Evolutionary conservation across 1,140 invertebrate species (phyloP).

Genomic region (Bombus pyrosoma): DNA sequence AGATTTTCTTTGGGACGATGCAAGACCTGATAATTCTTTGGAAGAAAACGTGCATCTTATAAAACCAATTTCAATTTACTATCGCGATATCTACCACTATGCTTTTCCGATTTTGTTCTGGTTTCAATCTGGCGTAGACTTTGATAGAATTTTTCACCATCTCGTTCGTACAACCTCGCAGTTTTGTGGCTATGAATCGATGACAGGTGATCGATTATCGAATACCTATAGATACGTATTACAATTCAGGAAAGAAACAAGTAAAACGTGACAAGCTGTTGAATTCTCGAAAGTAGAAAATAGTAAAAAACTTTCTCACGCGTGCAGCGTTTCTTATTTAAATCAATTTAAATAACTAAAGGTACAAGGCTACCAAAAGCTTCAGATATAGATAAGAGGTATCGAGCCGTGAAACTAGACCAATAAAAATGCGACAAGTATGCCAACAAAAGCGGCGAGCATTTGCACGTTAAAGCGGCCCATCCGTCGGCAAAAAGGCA

Average conservation of each 20-base stretch:
- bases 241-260: background rate
- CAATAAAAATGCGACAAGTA: background rate
- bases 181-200: background rate
- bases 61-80: too few relatives aligned
- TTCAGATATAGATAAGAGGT: too few relatives aligned
- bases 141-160: constrained; percentile 80
- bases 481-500: background rate
- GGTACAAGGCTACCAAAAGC: background rate
- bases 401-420: background rate
- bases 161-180: constrained; percentile 28
- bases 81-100: constrained; percentile 42
- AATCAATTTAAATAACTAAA: background rate
- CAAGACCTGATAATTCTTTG: constrained; percentile 72
- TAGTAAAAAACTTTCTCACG: background rate
- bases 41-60: background rate
- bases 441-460: background rate
- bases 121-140: constrained; percentile 78
- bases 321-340: background rate
- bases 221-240: background rate
- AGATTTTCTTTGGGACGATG: constrained; percentile 65
- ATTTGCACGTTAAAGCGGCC: constrained; percentile 3
- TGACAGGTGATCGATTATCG: constrained; percentile 36
- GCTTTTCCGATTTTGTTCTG: constrained; percentile 67
- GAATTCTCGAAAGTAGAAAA: background rate
- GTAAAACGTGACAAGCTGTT: background rate